Conservation (phyloP, 2,113 vertebrate genomes). For the Myodes glareolus region DNA sequence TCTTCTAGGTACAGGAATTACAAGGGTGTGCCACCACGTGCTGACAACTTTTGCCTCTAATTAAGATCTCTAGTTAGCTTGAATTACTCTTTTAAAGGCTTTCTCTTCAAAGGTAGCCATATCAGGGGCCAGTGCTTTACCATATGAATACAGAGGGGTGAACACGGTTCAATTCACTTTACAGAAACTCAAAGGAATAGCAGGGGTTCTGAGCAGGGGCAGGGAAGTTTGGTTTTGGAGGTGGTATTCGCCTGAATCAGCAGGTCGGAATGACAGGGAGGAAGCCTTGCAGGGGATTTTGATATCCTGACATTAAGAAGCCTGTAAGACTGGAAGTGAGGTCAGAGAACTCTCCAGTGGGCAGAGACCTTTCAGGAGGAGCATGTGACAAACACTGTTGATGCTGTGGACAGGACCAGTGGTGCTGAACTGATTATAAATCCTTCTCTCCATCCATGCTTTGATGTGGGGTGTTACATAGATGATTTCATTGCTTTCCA, state of each 20-base stretch:
- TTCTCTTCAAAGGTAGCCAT: background rate
- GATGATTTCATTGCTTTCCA: conserved; percentile 2
- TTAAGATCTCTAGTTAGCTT: background rate
- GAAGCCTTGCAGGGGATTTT: background rate
- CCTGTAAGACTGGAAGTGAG: background rate
- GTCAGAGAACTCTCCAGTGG: conserved; percentile 45
- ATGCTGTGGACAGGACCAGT: conserved; percentile 3
- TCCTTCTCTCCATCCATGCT: background rate
- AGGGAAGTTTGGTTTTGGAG: background rate
- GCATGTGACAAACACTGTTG: conserved; percentile 29
- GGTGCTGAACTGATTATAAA: conserved; percentile 11
- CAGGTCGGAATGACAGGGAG: conserved; percentile 3
- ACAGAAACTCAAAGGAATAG: background rate
- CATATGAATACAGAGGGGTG: background rate
- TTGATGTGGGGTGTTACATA: background rate
- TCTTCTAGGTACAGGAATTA: background rate
- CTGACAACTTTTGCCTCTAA: background rate
- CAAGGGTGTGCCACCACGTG: background rate
- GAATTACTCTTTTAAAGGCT: background rate
- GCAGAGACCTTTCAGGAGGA: conserved; percentile 23
- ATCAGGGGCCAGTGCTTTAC: background rate
- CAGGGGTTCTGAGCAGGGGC: background rate
- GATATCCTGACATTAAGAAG: conserved; percentile 42
- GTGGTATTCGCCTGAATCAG: background rate
- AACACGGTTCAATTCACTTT: background rate